phyloP scores from a whole-genome alignment of 2,113 vertebrate species.

The Jacana jacana region DNA sequence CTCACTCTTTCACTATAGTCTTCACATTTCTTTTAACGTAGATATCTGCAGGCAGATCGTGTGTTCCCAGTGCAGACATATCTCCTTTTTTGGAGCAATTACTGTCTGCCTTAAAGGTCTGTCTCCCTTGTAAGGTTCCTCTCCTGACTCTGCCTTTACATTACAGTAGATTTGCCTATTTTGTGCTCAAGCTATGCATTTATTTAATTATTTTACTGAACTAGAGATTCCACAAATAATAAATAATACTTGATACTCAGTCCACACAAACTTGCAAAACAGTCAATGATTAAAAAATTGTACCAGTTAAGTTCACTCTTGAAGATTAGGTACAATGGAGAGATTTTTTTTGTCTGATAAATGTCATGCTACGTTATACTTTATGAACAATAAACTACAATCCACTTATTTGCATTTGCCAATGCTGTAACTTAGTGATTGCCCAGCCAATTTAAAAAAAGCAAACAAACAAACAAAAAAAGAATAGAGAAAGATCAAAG shows the following conservation, averaged over 20 bases:
- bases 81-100: background rate
- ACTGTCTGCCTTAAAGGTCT: background rate
- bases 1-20: background rate
- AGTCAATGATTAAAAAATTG: background rate
- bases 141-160: background rate
- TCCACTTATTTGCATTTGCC: slow-evolving; percentile 1
- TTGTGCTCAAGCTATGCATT: background rate
- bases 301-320: background rate
- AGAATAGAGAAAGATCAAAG: slow-evolving; percentile 38
- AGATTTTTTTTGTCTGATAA: background rate
- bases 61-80: background rate
- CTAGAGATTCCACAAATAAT: background rate
- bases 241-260: background rate
- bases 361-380: background rate
- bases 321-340: background rate
- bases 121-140: background rate
- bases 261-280: background rate
- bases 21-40: background rate
- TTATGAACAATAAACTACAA: background rate
- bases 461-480: background rate
- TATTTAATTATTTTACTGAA: background rate
- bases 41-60: background rate
- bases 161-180: background rate
- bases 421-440: background rate
- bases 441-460: background rate